Evolutionary conservation across 2,113 vertebrate genomes (phyloP).

Genomic region (Pomatorhinus ruficollis): DNA sequence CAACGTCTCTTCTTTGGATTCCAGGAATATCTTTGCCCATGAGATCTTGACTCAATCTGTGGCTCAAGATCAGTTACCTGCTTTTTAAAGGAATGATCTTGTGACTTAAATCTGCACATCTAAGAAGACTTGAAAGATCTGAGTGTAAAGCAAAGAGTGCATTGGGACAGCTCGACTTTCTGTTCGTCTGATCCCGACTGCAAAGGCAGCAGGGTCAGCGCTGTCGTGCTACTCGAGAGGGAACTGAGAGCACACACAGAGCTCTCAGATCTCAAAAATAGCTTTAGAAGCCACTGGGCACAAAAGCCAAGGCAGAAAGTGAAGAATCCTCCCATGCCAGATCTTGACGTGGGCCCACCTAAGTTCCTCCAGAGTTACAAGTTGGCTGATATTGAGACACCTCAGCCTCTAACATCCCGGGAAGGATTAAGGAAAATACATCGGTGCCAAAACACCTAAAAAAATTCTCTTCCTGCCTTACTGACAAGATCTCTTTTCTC

Average conservation of each 20-base stretch:
- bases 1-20: not conserved
- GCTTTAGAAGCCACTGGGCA: not conserved
- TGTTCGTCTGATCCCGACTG: not conserved
- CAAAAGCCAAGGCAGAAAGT: constrained; percentile 12
- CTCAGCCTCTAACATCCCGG: not conserved
- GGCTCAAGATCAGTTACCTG: constrained; percentile 15
- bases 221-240: not conserved
- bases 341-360: not conserved
- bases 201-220: constrained; percentile 23
- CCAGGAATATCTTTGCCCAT: constrained; percentile 17
- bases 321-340: not conserved
- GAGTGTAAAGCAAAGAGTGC: constrained; percentile 8
- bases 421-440: not conserved
- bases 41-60: not conserved
- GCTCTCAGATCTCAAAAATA: constrained; percentile 23
- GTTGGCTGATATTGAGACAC: not conserved
- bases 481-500: not conserved
- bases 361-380: not conserved
- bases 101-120: constrained; percentile 41
- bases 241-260: not conserved
- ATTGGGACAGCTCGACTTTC: not conserved
- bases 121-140: not conserved
- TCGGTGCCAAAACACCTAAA: not conserved
- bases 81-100: constrained; percentile 7
- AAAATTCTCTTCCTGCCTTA: not conserved